Percentiles rank a stretch among this genome's conserved stretches.
These are phyloP conservation scores for Siphamia tubifer DNA, from an alignment of 2,113 vertebrate genomes.

Conservation along the genomic window DNA sequence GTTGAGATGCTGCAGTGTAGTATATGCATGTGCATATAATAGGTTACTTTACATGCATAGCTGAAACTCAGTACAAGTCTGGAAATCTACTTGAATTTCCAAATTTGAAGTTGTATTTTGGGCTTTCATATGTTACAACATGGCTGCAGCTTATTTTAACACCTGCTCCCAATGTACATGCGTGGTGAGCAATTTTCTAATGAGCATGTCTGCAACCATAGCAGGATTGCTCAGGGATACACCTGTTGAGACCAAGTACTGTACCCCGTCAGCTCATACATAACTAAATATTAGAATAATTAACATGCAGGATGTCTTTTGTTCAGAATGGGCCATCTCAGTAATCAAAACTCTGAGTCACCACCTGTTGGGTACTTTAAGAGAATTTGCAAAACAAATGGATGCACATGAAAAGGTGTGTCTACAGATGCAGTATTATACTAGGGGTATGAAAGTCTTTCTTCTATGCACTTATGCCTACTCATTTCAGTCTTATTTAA, in stretches of 20 bases:
- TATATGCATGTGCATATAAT: not conserved
- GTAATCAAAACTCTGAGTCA: not conserved
- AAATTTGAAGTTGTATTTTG: not conserved
- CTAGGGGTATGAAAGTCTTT: no score
- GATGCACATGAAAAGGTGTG: not conserved
- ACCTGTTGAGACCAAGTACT: slow-evolving; percentile 22
- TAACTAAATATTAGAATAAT: no score
- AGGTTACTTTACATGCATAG: not conserved
- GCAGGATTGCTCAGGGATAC: not conserved
- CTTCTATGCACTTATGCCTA: not conserved
- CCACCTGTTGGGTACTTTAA: not conserved
- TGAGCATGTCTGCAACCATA: not conserved
- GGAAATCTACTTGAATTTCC: no score
- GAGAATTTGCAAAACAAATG: slow-evolving; percentile 6
- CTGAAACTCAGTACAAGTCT: not conserved
- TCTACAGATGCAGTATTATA: not conserved
- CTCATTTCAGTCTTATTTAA: not conserved
- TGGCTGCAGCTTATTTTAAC: not conserved
- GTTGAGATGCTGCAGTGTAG: no score
- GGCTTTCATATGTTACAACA: not conserved
- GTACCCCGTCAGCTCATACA: not conserved
- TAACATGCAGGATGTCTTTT: not conserved
- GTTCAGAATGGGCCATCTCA: not conserved
- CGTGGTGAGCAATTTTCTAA: not conserved
- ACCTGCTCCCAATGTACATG: not conserved